Evolutionary conservation across 1,140 invertebrate genomes (phyloP), one percentile per base, ranked within the genome.

Genomic region (Euwallacea fornicatus): DNA sequence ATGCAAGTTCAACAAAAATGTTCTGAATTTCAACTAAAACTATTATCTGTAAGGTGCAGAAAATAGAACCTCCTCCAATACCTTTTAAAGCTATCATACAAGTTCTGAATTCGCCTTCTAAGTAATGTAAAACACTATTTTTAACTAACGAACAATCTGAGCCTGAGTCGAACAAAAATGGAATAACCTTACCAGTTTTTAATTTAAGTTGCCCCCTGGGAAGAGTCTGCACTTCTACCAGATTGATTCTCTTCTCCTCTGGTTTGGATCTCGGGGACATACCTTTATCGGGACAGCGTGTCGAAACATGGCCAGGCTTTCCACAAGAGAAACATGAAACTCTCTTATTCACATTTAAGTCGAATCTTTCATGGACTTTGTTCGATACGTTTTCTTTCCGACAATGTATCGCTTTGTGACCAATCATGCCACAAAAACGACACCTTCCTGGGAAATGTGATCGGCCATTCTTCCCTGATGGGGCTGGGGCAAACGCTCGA

Each of bases 81-180:
- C 58, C 58, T 60, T 42, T 60, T 41, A 60, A 60, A 60, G 15
- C 7, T 42, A 60, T 42, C 42, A 41, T 2, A 60, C 41, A 41
- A 11, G 1, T 60, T 41, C 42, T 33, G 11, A 11, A 9, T 60
- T 60, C 10, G 2, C 42, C 16, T 3, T 3, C 11, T 4, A 60
- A 43, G 2, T 9, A 41, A 41, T 9, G 21, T 60, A 41, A 33
- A 7, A 60, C 58, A 16, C 16, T 60, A 41, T 60, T 9, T 41
- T 42, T 60, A 60, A 60, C 42, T 42, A 60, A 43, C 2, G 58
- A 43, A 43, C 58, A 60, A 10, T 60, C 58, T 11, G 58, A 41
- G 10, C 58, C 41, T 11, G 58, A 60, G 2, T 60, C 21, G 16
- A 60, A 60, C 7, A 41, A 42, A 60, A 60, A 60, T 41, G 58